A percentile compares a stretch with the other conserved stretches of the same genome.
Conservation (phyloP, 1,140 invertebrate species). For the Ostrea edulis region DNA sequence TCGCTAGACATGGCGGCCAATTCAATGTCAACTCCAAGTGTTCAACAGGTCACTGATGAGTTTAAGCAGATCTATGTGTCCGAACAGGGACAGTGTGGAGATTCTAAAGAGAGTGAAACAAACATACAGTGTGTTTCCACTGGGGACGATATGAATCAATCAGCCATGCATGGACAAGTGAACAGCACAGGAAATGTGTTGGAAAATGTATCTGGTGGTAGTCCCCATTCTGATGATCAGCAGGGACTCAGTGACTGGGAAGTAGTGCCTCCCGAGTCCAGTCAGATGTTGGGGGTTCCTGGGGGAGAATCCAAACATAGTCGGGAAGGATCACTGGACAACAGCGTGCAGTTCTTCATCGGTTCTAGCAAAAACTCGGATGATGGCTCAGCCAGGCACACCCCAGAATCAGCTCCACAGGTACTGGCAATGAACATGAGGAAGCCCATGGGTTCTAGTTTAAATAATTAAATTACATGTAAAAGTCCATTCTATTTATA, state of each 20-base stretch:
- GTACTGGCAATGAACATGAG: neutral
- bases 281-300: slow-evolving; percentile 44
- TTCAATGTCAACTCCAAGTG: neutral
- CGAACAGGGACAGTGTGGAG: neutral
- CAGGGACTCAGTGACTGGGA: slow-evolving; percentile 71
- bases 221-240: slow-evolving; percentile 52
- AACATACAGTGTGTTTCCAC: neutral
- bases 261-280: slow-evolving; percentile 61
- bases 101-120: neutral
- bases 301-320: slow-evolving; percentile 56
- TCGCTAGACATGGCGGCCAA: neutral
- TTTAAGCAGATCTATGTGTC: slow-evolving; percentile 4
- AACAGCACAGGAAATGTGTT: slow-evolving; percentile 38
- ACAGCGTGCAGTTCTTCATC: slow-evolving; percentile 65
- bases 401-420: slow-evolving; percentile 28
- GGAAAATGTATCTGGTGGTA: slow-evolving; percentile 21
- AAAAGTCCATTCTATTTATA: no score
- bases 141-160: slow-evolving; percentile 36
- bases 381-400: slow-evolving; percentile 18
- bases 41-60: slow-evolving; percentile 17
- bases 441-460: neutral
- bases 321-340: slow-evolving; percentile 66
- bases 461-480: neutral
- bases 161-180: slow-evolving; percentile 43
- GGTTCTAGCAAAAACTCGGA: slow-evolving; percentile 62